Conservation (phyloP, 2,888 invertebrate species). For the Amitus sp. region DNA sequence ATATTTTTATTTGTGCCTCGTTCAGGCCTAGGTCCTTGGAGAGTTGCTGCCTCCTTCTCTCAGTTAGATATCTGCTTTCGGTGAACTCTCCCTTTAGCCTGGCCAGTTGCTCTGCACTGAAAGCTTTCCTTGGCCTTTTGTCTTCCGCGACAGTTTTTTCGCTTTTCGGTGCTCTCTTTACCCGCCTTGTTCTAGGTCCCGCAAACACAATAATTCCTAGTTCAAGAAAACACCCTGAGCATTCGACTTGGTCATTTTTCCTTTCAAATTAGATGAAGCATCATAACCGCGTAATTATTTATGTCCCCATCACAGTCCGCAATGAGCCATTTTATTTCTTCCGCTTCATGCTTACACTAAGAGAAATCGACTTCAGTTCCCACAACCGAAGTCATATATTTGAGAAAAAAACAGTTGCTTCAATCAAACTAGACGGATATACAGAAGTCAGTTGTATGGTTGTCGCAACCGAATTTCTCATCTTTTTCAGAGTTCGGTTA, state of each 20-base stretch:
- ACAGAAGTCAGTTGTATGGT: too few species aligned
- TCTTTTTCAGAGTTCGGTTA: too few species aligned
- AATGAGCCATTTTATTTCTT: constrained; percentile 29
- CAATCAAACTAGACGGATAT: too few species aligned
- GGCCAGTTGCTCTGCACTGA: constrained; percentile 92
- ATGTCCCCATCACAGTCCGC: constrained; percentile 14
- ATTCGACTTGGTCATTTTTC: too few species aligned
- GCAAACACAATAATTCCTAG: background rate
- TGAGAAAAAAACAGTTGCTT: too few species aligned
- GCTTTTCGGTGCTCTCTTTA: constrained; percentile 65
- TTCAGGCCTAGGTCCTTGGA: constrained; percentile 92
- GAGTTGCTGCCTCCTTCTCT: constrained; percentile 87
- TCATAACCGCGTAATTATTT: background rate
- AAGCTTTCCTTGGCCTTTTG: constrained; percentile 95
- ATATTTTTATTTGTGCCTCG: constrained; percentile 97
- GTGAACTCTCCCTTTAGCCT: constrained; percentile 93
- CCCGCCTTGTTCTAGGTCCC: constrained; percentile 71
- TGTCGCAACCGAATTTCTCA: too few species aligned
- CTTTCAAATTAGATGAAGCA: too few species aligned
- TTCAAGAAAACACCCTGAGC: background rate
- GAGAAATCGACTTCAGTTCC: too few species aligned
- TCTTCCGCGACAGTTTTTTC: constrained; percentile 73
- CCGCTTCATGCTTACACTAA: constrained; percentile 19
- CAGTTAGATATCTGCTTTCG: constrained; percentile 89
- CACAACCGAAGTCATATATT: too few species aligned